Evolutionary conservation across 1,140 invertebrate species (phyloP), one percentile per base, ranked within the genome.

Genomic region (Vollenhovia emeryi): DNA sequence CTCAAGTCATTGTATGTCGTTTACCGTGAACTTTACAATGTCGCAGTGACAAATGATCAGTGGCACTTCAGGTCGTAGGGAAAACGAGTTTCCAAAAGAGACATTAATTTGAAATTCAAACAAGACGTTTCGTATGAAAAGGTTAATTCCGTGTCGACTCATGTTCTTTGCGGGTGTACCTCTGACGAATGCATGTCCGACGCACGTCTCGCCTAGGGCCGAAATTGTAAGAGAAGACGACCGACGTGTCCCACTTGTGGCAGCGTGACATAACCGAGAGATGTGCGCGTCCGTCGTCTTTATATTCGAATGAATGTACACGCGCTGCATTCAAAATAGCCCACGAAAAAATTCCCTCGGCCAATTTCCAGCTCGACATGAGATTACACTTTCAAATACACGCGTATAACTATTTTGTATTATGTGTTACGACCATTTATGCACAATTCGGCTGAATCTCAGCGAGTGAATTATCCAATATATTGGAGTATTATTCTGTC

Each of bases 201-300:
- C 24, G 15, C 27, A 43, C 18, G 84, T 86, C 13, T 40, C 21
- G 60, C 6, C 27, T 40, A 64, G 5, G 43, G 7, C 15, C 9
- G 74, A 59, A 74, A 87, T 66, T 24, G 21, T 75, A 55, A 87
- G 73, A 83, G 15, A 68, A n/a, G 13, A 71, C 40, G 27, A 15
- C 18, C 50, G 45, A 64, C 48, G 74, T 85, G 87, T 88, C 68
- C 88, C 76, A 89, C 85, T 87, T 89, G 68, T 78, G 33, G 48
- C 30, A 57, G 75, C 66, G 59, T 89, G 85, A 90, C 75, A 87
- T 89, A 90, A 90, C 21, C 80, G 80, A 76, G 6, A 64, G 11
- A 64, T 50, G 59, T 62, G 45, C 52, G 24, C 13, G 55, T 5
- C 0, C 36, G 48, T 15, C 27, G 36, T 43, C 55, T 60, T 80